phyloP scores from a whole-genome alignment of 2,797 vertebrate genomes.

The Falco peregrinus region DNA sequence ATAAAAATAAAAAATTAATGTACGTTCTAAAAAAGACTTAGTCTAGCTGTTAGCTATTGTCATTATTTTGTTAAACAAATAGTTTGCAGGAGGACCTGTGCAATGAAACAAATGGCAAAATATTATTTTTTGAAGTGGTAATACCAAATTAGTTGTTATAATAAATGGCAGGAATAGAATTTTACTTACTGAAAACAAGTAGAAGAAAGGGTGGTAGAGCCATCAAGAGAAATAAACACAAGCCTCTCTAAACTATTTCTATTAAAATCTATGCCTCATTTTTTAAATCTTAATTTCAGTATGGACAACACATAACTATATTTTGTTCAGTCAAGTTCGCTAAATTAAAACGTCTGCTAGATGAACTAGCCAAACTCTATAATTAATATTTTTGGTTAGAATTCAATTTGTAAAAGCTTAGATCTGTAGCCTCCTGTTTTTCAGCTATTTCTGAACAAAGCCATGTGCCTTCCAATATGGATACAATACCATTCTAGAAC shows the following conservation, averaged over 20 bases:
- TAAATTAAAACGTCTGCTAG: background rate
- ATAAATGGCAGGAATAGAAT: background rate
- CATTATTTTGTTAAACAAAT: background rate
- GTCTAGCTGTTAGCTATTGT: background rate
- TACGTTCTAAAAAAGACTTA: background rate
- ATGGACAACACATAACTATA: background rate
- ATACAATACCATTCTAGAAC: background rate
- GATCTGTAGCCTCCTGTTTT: background rate
- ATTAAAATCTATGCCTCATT: background rate
- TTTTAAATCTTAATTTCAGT: background rate
- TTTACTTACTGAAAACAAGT: background rate
- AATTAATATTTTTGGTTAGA: background rate
- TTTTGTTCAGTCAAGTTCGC: background rate
- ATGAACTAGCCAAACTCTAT: background rate
- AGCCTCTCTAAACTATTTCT: background rate
- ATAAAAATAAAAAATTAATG: background rate
- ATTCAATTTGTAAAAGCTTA: background rate
- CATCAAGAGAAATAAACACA: background rate
- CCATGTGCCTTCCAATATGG: background rate
- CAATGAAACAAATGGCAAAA: background rate
- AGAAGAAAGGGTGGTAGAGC: background rate
- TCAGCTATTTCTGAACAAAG: background rate
- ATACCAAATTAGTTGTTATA: background rate
- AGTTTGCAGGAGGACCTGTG: background rate
- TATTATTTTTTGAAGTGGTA: background rate